Base-by-base conservation (phyloP, 2,113 vertebrate genomes). In the Eurystomus gularis region DNA sequence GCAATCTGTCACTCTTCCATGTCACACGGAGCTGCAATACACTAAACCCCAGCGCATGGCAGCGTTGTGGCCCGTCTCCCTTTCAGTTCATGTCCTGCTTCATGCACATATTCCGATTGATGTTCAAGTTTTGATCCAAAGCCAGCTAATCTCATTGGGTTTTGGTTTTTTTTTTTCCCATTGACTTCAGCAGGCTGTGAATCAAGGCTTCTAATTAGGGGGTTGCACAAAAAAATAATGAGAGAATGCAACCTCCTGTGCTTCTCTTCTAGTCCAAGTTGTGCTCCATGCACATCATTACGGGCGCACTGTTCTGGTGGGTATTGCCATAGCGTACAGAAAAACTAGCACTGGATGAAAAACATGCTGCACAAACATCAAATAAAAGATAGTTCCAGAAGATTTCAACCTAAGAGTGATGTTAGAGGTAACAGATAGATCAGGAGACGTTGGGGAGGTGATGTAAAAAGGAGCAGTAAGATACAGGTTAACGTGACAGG, bases 211-310 rank as follows among this genome's bases (percentile, higher is more conserved):
- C 31, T 93, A 88, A 95, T 94, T 83, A 90, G 82, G 68, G 69
- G n/a, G n/a, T 55, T 44, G 51, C 35, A 68, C 24, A 81, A 65
- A 44, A n/a, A 62, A 39, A 29, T 26, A 86, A 92, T 17, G 82
- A 88, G 68, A 44, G 68, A 52, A 65, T 81, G 17, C 49, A 70
- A 77, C 86, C 76, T 88, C 93, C 94, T 95, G 96, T 92, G 79
- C 76, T 77, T 21, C 75, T 70, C 31, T 73, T 62, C 28, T 40
- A 21, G 76, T 58, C 91, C 86, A 86, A 88, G 68, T n/a, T 66
- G 62, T 62, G 40, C 40, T 86, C 80, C 37, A 18, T 37, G 70
- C 39, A 55, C 49, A n/a, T n/a, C 17, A 0, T 9, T 55, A 19
- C 26, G 12, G 1, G 46, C 64, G 54, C 18, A 4, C 55, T 89